These are phyloP conservation scores for Synergus itoensis DNA, from an alignment of 2,888 invertebrate species.

Conservation along the genomic window DNA sequence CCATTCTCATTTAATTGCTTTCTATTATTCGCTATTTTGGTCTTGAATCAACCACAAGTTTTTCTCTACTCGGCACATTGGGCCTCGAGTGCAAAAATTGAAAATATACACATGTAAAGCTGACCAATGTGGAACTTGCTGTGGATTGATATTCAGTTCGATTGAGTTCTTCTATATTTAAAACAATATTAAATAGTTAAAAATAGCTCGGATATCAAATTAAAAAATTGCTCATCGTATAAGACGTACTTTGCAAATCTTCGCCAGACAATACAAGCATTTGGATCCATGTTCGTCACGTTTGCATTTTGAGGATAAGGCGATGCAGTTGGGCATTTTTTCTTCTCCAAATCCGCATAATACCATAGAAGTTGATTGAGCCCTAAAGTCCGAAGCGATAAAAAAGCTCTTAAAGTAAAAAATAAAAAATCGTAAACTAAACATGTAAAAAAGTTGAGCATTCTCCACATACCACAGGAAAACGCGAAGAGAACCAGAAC, in stretches of 20 bases:
- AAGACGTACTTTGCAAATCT: conserved; percentile 89
- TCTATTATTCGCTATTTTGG: background rate
- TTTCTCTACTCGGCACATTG: background rate
- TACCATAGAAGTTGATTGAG: conserved; percentile 93
- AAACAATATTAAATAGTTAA: too few species aligned
- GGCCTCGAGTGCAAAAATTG: background rate
- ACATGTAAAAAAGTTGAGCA: background rate
- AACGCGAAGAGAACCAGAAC: conserved; percentile 96
- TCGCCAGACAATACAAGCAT: conserved; percentile 92
- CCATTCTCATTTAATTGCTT: background rate
- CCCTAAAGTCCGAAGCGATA: conserved; percentile 78
- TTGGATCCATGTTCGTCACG: conserved; percentile 81
- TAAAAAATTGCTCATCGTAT: background rate
- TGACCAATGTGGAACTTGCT: too few species aligned
- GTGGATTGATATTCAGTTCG: background rate
- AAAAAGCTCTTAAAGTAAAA: background rate
- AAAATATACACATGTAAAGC: background rate
- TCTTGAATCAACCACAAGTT: background rate
- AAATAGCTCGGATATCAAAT: background rate
- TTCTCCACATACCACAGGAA: conserved; percentile 89
- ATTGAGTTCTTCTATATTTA: background rate
- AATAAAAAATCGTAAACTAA: background rate
- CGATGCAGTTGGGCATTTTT: conserved; percentile 84
- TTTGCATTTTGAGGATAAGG: conserved; percentile 65
- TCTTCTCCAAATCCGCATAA: conserved; percentile 94